Base-by-base conservation (phyloP, 2,113 vertebrate species). In the Spermophilus dauricus region DNA sequence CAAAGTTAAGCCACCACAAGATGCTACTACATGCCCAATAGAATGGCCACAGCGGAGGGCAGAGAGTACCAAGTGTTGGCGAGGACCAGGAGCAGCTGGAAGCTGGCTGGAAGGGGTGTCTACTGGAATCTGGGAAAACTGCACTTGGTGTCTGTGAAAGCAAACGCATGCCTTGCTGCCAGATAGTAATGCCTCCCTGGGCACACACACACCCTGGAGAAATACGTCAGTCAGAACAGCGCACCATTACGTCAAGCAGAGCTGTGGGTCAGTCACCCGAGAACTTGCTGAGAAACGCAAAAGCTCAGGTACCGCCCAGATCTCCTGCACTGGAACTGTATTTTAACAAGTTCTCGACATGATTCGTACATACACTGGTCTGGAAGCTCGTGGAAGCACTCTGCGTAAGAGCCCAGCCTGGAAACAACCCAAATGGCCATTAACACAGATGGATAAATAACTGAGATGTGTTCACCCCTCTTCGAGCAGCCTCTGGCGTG, bases 361-460 rank as follows among this genome's bases (percentile, higher is more conserved):
- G 90, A 92, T 67, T 87, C 81, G 83, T 18, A 65, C 75, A 88
- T 42, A 91, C 94, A 86, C 37, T 56, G 91, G 56, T 87, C 89
- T 80, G 70, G 83, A 45, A 34, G 81, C 34, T 96, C 84, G 53
- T 2, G 82, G 89, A 90, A 86, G 81, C 70, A 77, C 84, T 82
- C 56, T 76, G 95, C 89, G 58, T 86, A 84, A 92, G 8, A 96
- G 95, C 83, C 34, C 69, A 30, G 72, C 77, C 84, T 94, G 96
- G 94, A 96, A 95, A 67, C 73, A 37, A 90, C 88, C 94, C 95
- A 94, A 96, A 94, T 70, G 56, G 87, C 67, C 94, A 95, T 96
- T 94, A 96, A 94, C 97, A 78, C 28, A 45, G 84, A 82, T 28
- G 78, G 78, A 69, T 84, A 86, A 85, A 83, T 90, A 93, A 58